Percentiles rank a stretch among this genome's conserved stretches.
These are phyloP conservation scores for Holacanthella duospinosa DNA, from an alignment of 2,888 invertebrate genomes.

Conservation along the genomic window DNA sequence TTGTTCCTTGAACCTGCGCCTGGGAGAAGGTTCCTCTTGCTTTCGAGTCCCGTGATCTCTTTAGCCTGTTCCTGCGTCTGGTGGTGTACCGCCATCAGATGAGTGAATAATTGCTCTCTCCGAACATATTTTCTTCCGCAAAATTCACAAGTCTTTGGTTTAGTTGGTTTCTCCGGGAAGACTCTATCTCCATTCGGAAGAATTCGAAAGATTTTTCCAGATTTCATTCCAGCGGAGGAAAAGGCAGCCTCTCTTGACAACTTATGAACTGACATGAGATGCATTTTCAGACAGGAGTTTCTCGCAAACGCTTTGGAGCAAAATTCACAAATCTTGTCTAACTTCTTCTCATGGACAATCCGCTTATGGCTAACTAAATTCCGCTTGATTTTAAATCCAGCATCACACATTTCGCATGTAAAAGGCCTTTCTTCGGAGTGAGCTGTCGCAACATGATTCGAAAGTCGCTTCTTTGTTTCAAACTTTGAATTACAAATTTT, in stretches of 20 bases:
- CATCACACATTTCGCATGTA: background rate
- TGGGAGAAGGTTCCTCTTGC: no score
- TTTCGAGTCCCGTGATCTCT: no score
- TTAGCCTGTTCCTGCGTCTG: background rate
- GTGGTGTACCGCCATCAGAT: background rate
- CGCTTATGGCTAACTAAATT: background rate
- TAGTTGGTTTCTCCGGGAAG: background rate
- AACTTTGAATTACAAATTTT: background rate
- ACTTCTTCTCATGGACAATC: background rate
- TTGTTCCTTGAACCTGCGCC: no score
- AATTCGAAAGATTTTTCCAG: background rate
- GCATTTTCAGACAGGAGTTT: background rate
- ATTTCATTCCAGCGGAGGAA: background rate
- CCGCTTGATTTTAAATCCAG: background rate
- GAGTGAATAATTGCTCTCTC: background rate
- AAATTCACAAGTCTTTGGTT: background rate
- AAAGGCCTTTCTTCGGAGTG: background rate
- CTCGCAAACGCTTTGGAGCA: background rate
- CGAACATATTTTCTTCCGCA: background rate
- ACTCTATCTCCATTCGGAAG: background rate
- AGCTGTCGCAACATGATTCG: background rate
- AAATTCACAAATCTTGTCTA: background rate
- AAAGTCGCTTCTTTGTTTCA: background rate
- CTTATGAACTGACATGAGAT: background rate
- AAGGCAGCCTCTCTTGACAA: background rate